Percentiles rank a stretch among this genome's conserved stretches.
Conservation (phyloP, 2,888 invertebrate species). For the Nymphalis urticae region DNA sequence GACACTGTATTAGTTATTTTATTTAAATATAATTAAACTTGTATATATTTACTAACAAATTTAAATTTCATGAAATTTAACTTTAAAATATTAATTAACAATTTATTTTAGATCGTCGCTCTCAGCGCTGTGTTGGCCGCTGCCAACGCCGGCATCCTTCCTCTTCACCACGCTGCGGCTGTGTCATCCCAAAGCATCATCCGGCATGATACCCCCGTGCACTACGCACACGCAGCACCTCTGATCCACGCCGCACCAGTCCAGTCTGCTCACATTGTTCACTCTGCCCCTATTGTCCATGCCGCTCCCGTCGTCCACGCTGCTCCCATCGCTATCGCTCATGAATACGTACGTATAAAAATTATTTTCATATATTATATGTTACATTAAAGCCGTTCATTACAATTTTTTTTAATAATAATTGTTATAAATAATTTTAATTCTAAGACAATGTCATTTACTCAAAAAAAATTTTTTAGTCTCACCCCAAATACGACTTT, state of each 20-base stretch:
- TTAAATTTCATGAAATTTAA: slow-evolving; percentile 7
- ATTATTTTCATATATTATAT: slow-evolving; percentile 3
- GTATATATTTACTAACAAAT: too few relatives aligned
- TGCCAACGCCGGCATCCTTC: slow-evolving; percentile 80
- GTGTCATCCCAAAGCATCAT: slow-evolving; percentile 79
- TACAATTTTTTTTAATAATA: too few relatives aligned
- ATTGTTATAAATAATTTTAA: background rate
- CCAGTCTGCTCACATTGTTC: slow-evolving; percentile 60
- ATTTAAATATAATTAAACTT: too few relatives aligned
- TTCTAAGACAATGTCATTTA: background rate
- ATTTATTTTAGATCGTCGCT: slow-evolving; percentile 62
- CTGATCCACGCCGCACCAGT: slow-evolving; percentile 55
- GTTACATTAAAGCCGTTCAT: background rate
- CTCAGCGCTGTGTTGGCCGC: slow-evolving; percentile 76
- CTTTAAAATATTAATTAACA: slow-evolving; percentile 6
- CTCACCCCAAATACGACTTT: slow-evolving; percentile 83
- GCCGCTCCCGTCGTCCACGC: slow-evolving; percentile 56
- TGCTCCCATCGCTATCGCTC: slow-evolving; percentile 52
- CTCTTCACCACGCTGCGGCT: slow-evolving; percentile 66
- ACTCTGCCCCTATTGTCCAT: slow-evolving; percentile 62
- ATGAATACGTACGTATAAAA: slow-evolving; percentile 63
- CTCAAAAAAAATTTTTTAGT: slow-evolving; percentile 51
- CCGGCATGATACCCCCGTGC: slow-evolving; percentile 69
- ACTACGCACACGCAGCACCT: slow-evolving; percentile 58
- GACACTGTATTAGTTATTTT: too few relatives aligned